phyloP scores from a whole-genome alignment of 2,113 vertebrate species.

The Prionailurus viverrinus region DNA sequence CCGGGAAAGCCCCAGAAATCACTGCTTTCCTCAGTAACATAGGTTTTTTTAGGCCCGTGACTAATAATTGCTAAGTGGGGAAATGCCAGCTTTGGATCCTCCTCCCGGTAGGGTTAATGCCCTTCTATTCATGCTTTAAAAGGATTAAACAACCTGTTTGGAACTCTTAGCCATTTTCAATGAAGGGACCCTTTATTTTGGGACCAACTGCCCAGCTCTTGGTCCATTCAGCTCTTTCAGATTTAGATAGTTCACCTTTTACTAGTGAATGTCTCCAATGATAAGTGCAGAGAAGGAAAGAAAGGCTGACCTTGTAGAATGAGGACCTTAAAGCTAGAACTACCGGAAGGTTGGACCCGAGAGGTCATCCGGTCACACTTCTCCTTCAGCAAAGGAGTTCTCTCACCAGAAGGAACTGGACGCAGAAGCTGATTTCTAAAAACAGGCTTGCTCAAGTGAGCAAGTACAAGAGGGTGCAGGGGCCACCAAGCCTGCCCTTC shows the following conservation, averaged over 20 bases:
- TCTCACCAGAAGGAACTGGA: not conserved
- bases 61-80: not conserved
- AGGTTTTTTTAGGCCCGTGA: not conserved
- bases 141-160: not conserved
- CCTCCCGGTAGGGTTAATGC: not conserved
- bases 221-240: not conserved
- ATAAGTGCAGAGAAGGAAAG: not conserved
- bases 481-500: not conserved
- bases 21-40: not conserved
- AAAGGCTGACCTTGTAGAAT: not conserved
- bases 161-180: not conserved
- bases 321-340: not conserved
- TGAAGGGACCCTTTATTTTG: not conserved
- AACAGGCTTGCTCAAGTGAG: not conserved
- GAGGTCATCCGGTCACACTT: not conserved
- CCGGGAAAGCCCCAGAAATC: not conserved
- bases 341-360: not conserved
- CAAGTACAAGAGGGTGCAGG: not conserved
- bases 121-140: not conserved
- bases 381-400: not conserved
- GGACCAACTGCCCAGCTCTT: not conserved
- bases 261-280: not conserved
- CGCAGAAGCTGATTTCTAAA: not conserved
- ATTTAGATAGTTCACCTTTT: constrained; percentile 7
- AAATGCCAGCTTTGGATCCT: not conserved